Conservation (phyloP, 2,888 invertebrate species). For the Drosophila diplacantha region DNA sequence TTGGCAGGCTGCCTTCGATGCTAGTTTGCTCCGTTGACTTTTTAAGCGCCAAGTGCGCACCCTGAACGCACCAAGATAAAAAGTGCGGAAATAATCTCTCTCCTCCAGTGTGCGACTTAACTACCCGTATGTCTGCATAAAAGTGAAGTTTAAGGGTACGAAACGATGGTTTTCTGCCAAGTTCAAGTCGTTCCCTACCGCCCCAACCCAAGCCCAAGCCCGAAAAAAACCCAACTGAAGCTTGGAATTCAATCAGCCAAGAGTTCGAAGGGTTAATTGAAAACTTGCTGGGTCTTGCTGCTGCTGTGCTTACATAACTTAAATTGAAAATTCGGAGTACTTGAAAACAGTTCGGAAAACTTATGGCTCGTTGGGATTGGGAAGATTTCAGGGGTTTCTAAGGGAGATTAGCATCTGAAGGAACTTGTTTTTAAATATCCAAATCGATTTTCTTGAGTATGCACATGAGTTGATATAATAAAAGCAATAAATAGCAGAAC, state of each 20-base stretch:
- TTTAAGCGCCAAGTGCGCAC: constrained; percentile 43
- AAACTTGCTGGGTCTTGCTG: constrained; percentile 18
- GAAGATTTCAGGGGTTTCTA: neutral
- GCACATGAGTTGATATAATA: neutral
- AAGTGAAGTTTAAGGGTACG: constrained; percentile 38
- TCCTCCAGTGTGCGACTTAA: constrained; percentile 31
- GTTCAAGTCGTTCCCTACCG: constrained; percentile 19
- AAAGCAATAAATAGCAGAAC: no score
- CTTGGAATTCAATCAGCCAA: constrained; percentile 40
- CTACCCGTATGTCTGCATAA: constrained; percentile 43
- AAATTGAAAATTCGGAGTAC: constrained; percentile 28
- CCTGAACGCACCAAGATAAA: constrained; percentile 47
- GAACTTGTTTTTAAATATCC: neutral
- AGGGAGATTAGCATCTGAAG: neutral
- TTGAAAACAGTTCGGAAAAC: constrained; percentile 6
- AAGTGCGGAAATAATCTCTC: constrained; percentile 41
- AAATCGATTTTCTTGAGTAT: neutral
- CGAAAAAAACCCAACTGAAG: constrained; percentile 1
- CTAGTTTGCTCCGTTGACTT: constrained; percentile 44
- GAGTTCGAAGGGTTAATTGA: constrained; percentile 38
- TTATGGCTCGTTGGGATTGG: neutral
- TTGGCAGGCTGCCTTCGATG: constrained; percentile 47
- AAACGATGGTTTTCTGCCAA: constrained; percentile 24
- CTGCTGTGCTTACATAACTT: constrained; percentile 20
- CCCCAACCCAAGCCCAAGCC: constrained; percentile 8